Evolutionary conservation across 2,113 vertebrate genomes (phyloP), one percentile per base, ranked within the genome.

Genomic region (Carlito syrichta): DNA sequence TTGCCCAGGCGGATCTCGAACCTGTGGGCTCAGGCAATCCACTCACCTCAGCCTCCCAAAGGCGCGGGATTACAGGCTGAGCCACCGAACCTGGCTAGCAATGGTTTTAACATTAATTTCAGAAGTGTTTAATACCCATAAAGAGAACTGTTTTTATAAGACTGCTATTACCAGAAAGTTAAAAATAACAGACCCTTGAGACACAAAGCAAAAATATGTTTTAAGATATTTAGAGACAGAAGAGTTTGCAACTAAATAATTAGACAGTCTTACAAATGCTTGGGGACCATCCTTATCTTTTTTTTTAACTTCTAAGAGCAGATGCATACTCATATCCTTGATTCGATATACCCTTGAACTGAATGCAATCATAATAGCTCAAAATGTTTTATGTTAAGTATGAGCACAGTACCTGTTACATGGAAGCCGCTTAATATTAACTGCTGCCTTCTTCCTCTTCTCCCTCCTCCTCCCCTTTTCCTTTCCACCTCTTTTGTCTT

Each of bases 161-260:
- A 85, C 4, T 60, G 13, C 19, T 40, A 66, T 11, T 69, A 91
- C 16, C 13, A 30, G 48, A 94, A 93, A 93, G 27, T 85, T 96
- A 85, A 96, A 97, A 86, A 95, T 95, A 97, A 87, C 4, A 89
- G 35, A 45, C 32, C 5, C 38, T 88, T 74, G 73, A 56, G 82
- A 71, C 40, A 84, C 79, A 94, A 13, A 81, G n/a, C 50, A 76
- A 50, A 89, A 86, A 96, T 22, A 85, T 14, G 48, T 78, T 73
- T 84, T 86, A 38, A 78, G 86, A 86, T 95, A 54, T 84, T 94
- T 94, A 66, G 38, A 94, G 88, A 43, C 40, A 73, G 7, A 58
- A 48, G 52, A 87, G 38, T 76, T 93, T 69, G 8, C 0, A 81
- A 40, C 17, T 56, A 79, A 93, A 92, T 14, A 88, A 85, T 25